Percentiles rank a stretch among this genome's conserved stretches.
Conservation (phyloP, 2,797 vertebrate genomes). For the Pelochelys cantorii region DNA sequence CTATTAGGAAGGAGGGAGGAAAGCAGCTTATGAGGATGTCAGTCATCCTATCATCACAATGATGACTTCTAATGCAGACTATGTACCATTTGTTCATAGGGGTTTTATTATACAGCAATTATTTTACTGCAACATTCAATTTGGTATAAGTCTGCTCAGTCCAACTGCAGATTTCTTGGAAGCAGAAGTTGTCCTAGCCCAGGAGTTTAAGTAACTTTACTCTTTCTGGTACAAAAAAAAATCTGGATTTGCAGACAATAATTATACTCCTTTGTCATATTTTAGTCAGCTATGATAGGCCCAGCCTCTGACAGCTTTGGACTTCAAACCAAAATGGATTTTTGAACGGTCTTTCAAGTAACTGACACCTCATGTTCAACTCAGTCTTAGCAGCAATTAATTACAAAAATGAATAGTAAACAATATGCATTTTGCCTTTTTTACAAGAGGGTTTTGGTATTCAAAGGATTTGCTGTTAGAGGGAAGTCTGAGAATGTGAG, state of each 20-base stretch:
- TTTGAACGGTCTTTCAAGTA: background rate
- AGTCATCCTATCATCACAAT: background rate
- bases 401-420: background rate
- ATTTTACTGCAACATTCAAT: background rate
- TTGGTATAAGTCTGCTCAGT: background rate
- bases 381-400: background rate
- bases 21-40: background rate
- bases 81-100: background rate
- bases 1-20: background rate
- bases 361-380: accelerated
- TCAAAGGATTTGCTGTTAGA: background rate
- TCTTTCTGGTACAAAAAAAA: background rate
- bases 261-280: background rate
- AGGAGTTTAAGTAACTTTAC: background rate
- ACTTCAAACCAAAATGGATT: background rate
- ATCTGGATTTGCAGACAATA: background rate
- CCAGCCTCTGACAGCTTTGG: accelerated
- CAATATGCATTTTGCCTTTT: background rate
- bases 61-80: background rate
- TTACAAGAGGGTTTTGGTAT: background rate
- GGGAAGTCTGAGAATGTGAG: background rate
- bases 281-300: background rate
- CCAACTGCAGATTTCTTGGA: background rate
- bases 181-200: background rate
- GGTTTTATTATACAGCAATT: background rate